These are phyloP conservation scores for Drosophila virilis DNA, from an alignment of 1,140 invertebrate species.

Conservation along the genomic window DNA sequence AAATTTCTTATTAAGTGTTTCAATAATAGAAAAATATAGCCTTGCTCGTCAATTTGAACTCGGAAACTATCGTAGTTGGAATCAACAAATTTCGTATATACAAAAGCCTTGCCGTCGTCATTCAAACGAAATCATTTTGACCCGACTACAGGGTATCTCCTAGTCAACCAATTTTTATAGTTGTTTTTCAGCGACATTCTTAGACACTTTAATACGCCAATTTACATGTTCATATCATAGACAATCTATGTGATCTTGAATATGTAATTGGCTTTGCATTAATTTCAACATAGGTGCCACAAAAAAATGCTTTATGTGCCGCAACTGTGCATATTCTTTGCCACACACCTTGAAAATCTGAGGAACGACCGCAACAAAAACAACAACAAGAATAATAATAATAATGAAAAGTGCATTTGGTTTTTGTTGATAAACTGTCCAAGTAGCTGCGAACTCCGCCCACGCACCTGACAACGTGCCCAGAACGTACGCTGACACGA, in stretches of 20 bases:
- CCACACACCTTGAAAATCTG: conserved; percentile 72
- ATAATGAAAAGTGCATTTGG: conserved; percentile 42
- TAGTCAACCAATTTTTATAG: background rate
- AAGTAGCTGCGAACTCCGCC: conserved; percentile 70
- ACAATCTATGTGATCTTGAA: conserved; percentile 16
- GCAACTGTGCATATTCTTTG: conserved; percentile 29
- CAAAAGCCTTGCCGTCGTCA: too few species aligned
- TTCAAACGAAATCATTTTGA: too few species aligned
- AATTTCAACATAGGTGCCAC: conserved; percentile 16
- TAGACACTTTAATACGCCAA: conserved; percentile 5
- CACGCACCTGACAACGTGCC: conserved; percentile 65
- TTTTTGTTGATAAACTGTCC: conserved; percentile 66
- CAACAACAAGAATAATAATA: conserved; percentile 3
- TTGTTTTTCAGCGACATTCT: background rate
- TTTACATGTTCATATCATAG: conserved; percentile 22
- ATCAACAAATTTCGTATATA: too few species aligned
- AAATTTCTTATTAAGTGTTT: too few species aligned
- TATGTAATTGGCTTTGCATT: conserved; percentile 22
- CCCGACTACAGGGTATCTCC: background rate
- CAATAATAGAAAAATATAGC: too few species aligned
- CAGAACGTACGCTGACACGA: conserved; percentile 63
- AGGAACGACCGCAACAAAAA: conserved; percentile 6
- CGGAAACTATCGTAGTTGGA: too few species aligned
- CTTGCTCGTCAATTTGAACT: too few species aligned
- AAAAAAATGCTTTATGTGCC: conserved; percentile 21